Evolutionary conservation across 2,888 invertebrate species (phyloP).

Genomic region (Tenthredo livida): DNA sequence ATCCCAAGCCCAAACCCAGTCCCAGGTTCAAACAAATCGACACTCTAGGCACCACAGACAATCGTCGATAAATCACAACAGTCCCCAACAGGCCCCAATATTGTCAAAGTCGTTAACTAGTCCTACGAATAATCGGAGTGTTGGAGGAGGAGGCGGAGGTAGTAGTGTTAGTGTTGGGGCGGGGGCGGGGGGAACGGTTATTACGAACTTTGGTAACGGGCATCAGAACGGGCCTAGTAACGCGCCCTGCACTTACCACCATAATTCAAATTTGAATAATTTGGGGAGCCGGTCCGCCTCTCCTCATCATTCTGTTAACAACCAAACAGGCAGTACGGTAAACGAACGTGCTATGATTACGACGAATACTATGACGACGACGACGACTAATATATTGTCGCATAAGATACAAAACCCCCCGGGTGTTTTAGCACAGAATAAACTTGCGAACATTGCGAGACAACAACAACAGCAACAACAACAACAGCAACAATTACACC

Average conservation of each 20-base stretch:
- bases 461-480: constrained; percentile 70
- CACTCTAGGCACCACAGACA: constrained; percentile 48
- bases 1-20: neutral
- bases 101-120: constrained; percentile 76
- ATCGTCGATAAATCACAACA: constrained; percentile 45
- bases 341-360: neutral
- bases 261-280: constrained; percentile 56
- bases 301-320: constrained; percentile 20
- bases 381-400: constrained; percentile 65
- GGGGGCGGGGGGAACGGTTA: constrained; percentile 54
- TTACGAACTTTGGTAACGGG: constrained; percentile 73
- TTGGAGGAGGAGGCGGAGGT: neutral
- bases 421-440: constrained; percentile 73
- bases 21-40: constrained; percentile 31
- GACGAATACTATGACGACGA: constrained; percentile 2
- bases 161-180: constrained; percentile 57
- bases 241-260: constrained; percentile 63
- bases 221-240: constrained; percentile 73
- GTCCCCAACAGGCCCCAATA: constrained; percentile 66
- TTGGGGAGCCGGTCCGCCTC: neutral
- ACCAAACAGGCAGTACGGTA: neutral
- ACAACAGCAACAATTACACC: constrained; percentile 69
- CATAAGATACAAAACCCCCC: constrained; percentile 73
- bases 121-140: constrained; percentile 73
- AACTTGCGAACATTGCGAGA: constrained; percentile 73